Evolutionary conservation across 2,888 invertebrate species (phyloP).

Genomic region (Drosophila melanosoma): DNA sequence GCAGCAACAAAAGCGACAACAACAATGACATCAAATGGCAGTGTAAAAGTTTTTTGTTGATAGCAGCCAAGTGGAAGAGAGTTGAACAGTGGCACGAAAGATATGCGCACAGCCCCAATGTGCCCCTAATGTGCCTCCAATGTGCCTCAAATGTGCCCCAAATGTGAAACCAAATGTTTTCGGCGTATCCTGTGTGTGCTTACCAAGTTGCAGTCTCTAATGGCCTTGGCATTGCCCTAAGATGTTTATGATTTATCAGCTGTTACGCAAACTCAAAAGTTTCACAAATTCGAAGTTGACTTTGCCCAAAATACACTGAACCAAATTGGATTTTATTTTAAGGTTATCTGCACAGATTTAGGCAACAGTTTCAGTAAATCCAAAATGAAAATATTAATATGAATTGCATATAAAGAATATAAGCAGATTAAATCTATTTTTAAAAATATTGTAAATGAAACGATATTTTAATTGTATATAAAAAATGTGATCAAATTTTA

Average conservation of each 20-base stretch:
- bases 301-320: neutral
- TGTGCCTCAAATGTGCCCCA: neutral
- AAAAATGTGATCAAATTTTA: neutral
- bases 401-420: no score
- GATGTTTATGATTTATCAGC: slow-evolving; percentile 47
- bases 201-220: slow-evolving; percentile 38
- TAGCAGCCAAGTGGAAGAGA: slow-evolving; percentile 58
- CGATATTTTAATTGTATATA: no score
- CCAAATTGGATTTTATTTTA: neutral
- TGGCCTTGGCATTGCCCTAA: slow-evolving; percentile 46
- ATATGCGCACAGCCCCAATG: slow-evolving; percentile 1
- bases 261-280: slow-evolving; percentile 15
- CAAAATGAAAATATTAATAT: no score
- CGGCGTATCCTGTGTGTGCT: slow-evolving; percentile 26
- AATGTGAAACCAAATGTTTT: neutral
- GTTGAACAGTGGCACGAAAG: slow-evolving; percentile 38
- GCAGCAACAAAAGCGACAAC: slow-evolving; percentile 8
- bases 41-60: slow-evolving; percentile 71
- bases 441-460: no score
- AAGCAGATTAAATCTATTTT: no score
- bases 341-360: neutral
- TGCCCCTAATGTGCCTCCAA: neutral
- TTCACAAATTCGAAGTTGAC: slow-evolving; percentile 9
- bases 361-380: neutral
- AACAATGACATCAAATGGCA: slow-evolving; percentile 72